Evolutionary conservation across 2,888 invertebrate genomes (phyloP).

Genomic region (Eretmocerus hayati): DNA sequence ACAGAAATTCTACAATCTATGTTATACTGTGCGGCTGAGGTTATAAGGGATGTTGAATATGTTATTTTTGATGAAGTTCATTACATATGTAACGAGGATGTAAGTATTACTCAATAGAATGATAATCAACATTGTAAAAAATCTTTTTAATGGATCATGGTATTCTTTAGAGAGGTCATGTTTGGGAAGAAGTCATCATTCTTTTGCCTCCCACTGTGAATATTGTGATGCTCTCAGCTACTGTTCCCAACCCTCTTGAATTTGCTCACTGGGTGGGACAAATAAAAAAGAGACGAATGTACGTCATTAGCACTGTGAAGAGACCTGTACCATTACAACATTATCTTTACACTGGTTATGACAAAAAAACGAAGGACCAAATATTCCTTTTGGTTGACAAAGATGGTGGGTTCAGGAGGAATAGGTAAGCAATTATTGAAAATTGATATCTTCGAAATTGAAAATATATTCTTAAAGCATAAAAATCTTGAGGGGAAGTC

Average conservation of each 20-base stretch:
- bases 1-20: slow-evolving; percentile 97
- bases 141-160: neutral
- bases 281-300: slow-evolving; percentile 80
- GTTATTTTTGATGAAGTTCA: slow-evolving; percentile 99
- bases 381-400: slow-evolving; percentile 74
- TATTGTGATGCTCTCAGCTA: slow-evolving; percentile 95
- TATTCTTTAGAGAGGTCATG: slow-evolving; percentile 74
- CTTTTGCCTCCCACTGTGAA: slow-evolving; percentile 89
- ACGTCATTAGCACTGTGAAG: slow-evolving; percentile 87
- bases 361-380: slow-evolving; percentile 70
- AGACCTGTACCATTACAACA: slow-evolving; percentile 95
- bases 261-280: slow-evolving; percentile 92
- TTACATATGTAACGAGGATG: slow-evolving; percentile 94
- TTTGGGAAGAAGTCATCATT: slow-evolving; percentile 98
- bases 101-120: slow-evolving; percentile 36
- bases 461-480: neutral
- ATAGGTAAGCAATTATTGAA: slow-evolving; percentile 25
- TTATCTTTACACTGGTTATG: slow-evolving; percentile 77
- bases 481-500: neutral
- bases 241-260: slow-evolving; percentile 93
- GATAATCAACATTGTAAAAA: neutral
- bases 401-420: slow-evolving; percentile 60
- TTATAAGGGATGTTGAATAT: slow-evolving; percentile 93
- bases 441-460: neutral
- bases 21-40: slow-evolving; percentile 91